A percentile compares a stretch with the other conserved stretches of the same genome.
These are phyloP conservation scores for Stictonetta naevosa DNA, from an alignment of 2,113 vertebrate genomes.

Conservation along the genomic window DNA sequence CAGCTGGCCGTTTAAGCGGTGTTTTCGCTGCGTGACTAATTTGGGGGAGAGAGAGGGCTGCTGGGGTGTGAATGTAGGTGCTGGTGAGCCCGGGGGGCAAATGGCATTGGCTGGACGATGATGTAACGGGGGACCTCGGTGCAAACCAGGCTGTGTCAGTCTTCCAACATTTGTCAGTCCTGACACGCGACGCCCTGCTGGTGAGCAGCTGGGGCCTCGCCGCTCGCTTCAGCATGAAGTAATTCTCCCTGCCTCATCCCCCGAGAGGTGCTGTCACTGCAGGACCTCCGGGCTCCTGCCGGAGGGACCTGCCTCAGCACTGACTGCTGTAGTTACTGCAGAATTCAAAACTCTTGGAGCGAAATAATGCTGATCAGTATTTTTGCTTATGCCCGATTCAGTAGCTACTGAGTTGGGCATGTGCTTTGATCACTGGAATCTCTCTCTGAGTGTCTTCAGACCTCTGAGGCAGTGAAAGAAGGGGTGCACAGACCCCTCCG, in stretches of 20 bases:
- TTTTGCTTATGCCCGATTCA: not conserved
- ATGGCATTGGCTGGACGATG: fast-evolving
- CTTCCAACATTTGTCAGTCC: not conserved
- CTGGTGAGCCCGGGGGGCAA: not conserved
- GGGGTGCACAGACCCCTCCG: not conserved
- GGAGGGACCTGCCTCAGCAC: not conserved
- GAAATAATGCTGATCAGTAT: not conserved
- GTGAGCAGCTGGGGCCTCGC: not conserved
- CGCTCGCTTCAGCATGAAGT: not conserved
- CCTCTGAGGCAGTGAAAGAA: not conserved
- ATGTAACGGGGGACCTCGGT: not conserved
- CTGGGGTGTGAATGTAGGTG: not conserved
- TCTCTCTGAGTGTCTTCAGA: not conserved
- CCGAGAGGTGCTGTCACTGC: not conserved
- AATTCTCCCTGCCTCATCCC: not conserved
- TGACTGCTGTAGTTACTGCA: not conserved
- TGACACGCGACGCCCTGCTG: not conserved
- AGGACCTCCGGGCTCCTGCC: not conserved
- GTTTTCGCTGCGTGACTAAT: not conserved
- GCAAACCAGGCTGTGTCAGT: not conserved
- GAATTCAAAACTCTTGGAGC: not conserved
- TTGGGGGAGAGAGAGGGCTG: not conserved
- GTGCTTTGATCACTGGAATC: not conserved
- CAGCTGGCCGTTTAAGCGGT: not conserved
- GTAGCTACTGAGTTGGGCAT: no score